These are phyloP conservation scores for Crypturellus tataupa DNA, from an alignment of 2,797 vertebrate genomes.

Conservation along the genomic window DNA sequence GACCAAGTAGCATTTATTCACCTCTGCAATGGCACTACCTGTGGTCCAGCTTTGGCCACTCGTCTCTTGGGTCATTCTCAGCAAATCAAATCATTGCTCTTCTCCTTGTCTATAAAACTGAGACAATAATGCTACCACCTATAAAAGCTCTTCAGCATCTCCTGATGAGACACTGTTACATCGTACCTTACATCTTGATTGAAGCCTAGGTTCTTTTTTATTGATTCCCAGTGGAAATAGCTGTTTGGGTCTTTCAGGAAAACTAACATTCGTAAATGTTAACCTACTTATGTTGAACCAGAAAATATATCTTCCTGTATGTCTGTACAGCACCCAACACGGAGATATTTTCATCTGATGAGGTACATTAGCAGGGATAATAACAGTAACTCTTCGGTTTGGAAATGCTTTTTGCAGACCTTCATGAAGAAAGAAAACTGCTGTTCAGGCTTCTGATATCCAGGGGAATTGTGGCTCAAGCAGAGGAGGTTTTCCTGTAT, in stretches of 20 bases:
- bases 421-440: not conserved
- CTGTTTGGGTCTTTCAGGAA: not conserved
- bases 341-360: not conserved
- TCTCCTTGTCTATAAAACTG: not conserved
- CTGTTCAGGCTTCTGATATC: not conserved
- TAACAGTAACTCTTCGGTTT: not conserved
- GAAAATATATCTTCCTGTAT: not conserved
- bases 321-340: rapidly evolving
- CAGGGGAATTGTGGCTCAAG: not conserved
- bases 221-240: not conserved
- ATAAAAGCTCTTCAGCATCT: not conserved
- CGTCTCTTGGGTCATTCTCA: not conserved
- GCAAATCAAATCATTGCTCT: not conserved
- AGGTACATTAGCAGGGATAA: not conserved
- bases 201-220: not conserved
- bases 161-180: not conserved
- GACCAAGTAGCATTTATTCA: not conserved
- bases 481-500: not conserved
- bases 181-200: not conserved
- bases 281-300: not conserved
- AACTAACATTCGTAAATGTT: not conserved
- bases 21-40: not conserved
- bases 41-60: not conserved
- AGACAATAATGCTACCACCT: not conserved
- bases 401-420: not conserved